Conservation (phyloP, 2,888 invertebrate genomes). For the Chrysolina oricalcia region DNA sequence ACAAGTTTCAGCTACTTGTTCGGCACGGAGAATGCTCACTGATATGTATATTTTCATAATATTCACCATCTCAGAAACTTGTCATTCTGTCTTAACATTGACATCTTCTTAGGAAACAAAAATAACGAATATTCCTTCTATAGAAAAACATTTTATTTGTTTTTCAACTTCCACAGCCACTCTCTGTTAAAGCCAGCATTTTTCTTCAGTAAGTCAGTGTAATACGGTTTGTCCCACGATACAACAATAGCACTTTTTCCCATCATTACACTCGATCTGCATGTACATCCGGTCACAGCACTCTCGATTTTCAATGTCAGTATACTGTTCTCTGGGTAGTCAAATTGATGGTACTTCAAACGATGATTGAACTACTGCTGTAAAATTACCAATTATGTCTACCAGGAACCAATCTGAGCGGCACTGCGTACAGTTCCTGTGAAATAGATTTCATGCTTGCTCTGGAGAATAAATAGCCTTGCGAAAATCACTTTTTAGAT, state of each 20-base stretch:
- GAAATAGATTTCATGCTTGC: not conserved
- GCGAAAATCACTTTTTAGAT: too few relatives aligned
- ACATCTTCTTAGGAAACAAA: not conserved
- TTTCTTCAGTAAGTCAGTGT: slow-evolving; percentile 72
- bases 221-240: slow-evolving; percentile 70
- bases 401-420: slow-evolving; percentile 47
- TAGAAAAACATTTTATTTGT: slow-evolving; percentile 62
- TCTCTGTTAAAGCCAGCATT: slow-evolving; percentile 64
- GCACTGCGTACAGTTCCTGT: not conserved
- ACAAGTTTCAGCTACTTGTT: too few relatives aligned
- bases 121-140: slow-evolving; percentile 47
- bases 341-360: slow-evolving; percentile 61
- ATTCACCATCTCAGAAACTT: too few relatives aligned
- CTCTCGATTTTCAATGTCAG: slow-evolving; percentile 72
- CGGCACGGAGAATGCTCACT: too few relatives aligned
- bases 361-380: slow-evolving; percentile 53
- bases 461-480: not conserved
- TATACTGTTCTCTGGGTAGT: slow-evolving; percentile 49
- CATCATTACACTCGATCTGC: slow-evolving; percentile 73
- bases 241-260: slow-evolving; percentile 70
- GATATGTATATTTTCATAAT: too few relatives aligned
- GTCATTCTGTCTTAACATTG: not conserved
- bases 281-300: slow-evolving; percentile 71
- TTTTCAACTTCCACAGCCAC: slow-evolving; percentile 65
- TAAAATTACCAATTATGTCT: slow-evolving; percentile 53